Base-by-base conservation (phyloP, 1,140 invertebrate genomes). In the Augochlora pura region DNA sequence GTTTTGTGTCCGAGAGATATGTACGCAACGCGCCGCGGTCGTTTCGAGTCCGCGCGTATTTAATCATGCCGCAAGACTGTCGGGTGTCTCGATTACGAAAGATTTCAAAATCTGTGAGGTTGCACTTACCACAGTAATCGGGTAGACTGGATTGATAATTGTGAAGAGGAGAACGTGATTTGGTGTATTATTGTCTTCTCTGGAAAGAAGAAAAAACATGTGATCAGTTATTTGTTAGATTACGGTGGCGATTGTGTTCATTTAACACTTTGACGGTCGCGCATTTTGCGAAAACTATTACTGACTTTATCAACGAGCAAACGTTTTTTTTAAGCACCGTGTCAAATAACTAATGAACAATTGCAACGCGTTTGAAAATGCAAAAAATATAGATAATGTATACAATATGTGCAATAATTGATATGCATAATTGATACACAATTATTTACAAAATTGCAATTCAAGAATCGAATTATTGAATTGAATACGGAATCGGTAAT, bases 141-240 rank as follows among this genome's bases (percentile, higher is more conserved):
- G 98, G 94, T 99, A 99, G 88, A 98, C 97, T 80, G 98, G 98
- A 93, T 99, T 99, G 89, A 98, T 96, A 91, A 99, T 97, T 88
- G 98, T 99, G 94, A 99, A 98, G 76, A 99, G 95, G 80, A 99
- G 94, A 88, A 99, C 97, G 93, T 99, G 97, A 94, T 99, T 99
- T 86, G 96, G 96, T 89, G 96, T 93, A 77, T 93, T 93, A 90
- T 93, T 93, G 90, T 93, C 92, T 86, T 93, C 92, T 82, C 92
- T 93, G 88, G 65, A 93, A 66, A 46, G 91, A 82, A 86, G 23
- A 71, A 76, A n/a, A 63, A 77, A 21, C 54, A 9, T n/a, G 21
- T 57, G 21, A 57, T 57, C 21, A 52, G 49, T 18, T 52, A 52
- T 52, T 21, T 52, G 16, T 16, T 52, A 46, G 16, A 2, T 7